Evolutionary conservation across 2,113 vertebrate genomes (phyloP).

Genomic region (Sterna hirundo): DNA sequence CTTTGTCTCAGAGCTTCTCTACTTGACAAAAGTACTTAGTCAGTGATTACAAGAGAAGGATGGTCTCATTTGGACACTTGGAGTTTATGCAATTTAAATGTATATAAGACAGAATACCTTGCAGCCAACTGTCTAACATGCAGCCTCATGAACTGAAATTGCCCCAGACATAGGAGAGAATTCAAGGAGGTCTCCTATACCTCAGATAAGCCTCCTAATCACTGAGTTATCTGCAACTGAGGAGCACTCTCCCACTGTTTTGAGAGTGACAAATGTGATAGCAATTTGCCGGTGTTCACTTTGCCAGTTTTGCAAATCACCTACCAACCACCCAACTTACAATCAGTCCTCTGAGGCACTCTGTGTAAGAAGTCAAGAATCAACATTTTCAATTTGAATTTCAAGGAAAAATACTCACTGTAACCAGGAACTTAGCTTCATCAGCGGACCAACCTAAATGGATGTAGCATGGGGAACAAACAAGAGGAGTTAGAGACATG

Average conservation of each 20-base stretch:
- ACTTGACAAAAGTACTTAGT: not conserved
- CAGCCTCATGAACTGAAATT: not conserved
- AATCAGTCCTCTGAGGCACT: not conserved
- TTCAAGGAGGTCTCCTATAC: rapidly evolving
- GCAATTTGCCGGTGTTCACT: not conserved
- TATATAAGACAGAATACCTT: not conserved
- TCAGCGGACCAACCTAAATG: too few relatives aligned
- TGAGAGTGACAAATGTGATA: not conserved
- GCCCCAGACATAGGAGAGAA: not conserved
- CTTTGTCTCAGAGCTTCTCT: not conserved
- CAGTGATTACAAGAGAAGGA: not conserved
- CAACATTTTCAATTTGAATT: not conserved
- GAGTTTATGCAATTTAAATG: not conserved
- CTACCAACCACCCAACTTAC: not conserved
- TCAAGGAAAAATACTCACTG: too few relatives aligned
- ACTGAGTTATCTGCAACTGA: not conserved
- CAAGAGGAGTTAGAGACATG: too few relatives aligned
- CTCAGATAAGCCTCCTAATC: not conserved
- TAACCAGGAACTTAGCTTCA: too few relatives aligned
- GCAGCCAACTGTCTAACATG: not conserved
- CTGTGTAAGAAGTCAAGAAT: not conserved
- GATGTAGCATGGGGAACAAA: too few relatives aligned
- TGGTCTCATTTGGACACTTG: not conserved
- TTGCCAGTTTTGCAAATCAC: not conserved
- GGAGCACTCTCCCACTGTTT: not conserved